Conservation (phyloP, 2,113 vertebrate species). For the Trichomycterus rosablanca region DNA sequence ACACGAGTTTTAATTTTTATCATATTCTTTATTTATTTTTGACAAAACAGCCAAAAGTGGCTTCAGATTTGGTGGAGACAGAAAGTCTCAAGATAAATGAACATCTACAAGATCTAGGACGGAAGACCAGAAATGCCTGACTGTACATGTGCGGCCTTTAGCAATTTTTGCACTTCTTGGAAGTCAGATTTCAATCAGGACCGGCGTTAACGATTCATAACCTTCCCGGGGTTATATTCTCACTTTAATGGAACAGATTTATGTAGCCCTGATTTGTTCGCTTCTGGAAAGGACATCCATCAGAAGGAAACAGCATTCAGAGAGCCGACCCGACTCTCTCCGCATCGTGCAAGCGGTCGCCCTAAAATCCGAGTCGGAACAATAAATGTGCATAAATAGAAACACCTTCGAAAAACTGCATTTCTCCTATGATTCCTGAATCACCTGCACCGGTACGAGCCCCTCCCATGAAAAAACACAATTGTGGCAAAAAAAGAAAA, state of each 20-base stretch:
- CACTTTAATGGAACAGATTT: conserved; percentile 37
- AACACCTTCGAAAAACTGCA: too few relatives aligned
- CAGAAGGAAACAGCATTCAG: too few relatives aligned
- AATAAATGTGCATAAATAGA: background rate
- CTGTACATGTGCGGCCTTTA: conserved; percentile 50
- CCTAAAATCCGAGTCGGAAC: too few relatives aligned
- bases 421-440: too few relatives aligned
- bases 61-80: conserved; percentile 53
- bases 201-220: conserved; percentile 11
- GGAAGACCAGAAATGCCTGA: conserved; percentile 68
- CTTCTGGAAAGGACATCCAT: conserved; percentile 26
- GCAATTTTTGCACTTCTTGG: conserved; percentile 73
- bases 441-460: too few relatives aligned
- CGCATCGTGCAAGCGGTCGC: background rate
- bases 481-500: too few relatives aligned
- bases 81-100: conserved; percentile 49
- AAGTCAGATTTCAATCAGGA: conserved; percentile 69
- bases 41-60: conserved; percentile 36
- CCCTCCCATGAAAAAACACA: too few relatives aligned
- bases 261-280: conserved; percentile 62
- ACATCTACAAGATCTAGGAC: conserved; percentile 69
- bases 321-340: conserved; percentile 25
- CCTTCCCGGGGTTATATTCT: conserved; percentile 39
- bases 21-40: background rate
- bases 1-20: conserved; percentile 45